Conservation (phyloP, 1,140 invertebrate genomes). For the Metaphire vulgaris region DNA sequence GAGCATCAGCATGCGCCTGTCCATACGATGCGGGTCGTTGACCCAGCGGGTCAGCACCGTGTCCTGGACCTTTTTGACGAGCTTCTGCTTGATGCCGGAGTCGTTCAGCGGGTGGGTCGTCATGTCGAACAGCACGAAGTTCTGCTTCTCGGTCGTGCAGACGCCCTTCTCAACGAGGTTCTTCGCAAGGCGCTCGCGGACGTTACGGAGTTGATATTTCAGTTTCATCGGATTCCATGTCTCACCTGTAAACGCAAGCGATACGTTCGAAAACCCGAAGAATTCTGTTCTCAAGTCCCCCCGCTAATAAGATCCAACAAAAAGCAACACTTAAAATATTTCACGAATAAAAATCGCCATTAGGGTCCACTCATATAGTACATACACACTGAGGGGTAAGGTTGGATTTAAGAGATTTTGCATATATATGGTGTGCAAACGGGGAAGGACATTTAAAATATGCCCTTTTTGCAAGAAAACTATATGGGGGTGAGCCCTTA, state of each 20-base stretch:
- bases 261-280: conserved; percentile 28
- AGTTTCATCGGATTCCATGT: conserved; percentile 99
- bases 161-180: conserved; percentile 99
- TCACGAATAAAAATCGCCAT: too few species aligned
- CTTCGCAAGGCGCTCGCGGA: conserved; percentile 95
- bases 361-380: too few species aligned
- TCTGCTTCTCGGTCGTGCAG: conserved; percentile 99
- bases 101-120: conserved; percentile 98
- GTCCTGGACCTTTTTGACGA: conserved; percentile 95
- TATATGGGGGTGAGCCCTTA: too few species aligned
- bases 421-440: too few species aligned
- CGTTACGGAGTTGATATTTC: conserved; percentile 96
- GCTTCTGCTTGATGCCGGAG: conserved; percentile 85
- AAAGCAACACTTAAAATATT: conserved; percentile 19
- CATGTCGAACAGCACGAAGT: conserved; percentile 99
- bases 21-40: conserved; percentile 95
- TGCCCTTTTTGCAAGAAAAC: too few species aligned
- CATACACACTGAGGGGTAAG: too few species aligned
- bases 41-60: conserved; percentile 91
- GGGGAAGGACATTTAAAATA: too few species aligned
- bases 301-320: neutral
- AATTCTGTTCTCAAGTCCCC: too few species aligned
- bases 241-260: conserved; percentile 86
- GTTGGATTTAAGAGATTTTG: too few species aligned
- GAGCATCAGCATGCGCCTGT: conserved; percentile 82